Percentiles rank a stretch among this genome's conserved stretches.
Conservation (phyloP, 37 sponge, comb jelly and placozoan genomes). For the Bolinopsis microptera region DNA sequence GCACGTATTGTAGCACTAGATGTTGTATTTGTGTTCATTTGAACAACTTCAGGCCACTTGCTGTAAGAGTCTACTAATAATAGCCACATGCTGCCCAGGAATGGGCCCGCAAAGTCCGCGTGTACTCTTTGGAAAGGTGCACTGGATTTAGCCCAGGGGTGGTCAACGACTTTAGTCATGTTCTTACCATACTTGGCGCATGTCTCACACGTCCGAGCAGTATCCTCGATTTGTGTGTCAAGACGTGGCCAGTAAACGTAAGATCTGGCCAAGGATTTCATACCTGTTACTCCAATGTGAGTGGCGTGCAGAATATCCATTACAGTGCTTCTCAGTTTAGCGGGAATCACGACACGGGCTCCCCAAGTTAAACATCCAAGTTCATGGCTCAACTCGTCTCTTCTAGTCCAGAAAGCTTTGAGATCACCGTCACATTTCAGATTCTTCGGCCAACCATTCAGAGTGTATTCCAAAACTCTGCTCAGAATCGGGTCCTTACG, state of each 20-base stretch:
- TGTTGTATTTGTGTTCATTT: not conserved
- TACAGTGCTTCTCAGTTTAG: not conserved
- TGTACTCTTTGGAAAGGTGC: constrained; percentile 25
- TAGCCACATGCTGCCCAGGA: not conserved
- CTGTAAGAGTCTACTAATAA: not conserved
- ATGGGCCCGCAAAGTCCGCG: not conserved
- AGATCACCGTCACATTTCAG: too few species aligned
- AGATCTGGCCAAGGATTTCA: not conserved
- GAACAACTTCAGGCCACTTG: constrained; percentile 27
- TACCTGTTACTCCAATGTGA: constrained; percentile 26
- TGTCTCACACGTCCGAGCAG: not conserved
- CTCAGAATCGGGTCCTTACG: not conserved
- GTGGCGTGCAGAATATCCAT: constrained; percentile 1
- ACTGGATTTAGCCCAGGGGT: not conserved
- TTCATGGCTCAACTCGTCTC: constrained; percentile 55
- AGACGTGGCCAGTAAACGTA: constrained; percentile 27
- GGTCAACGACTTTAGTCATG: too few species aligned
- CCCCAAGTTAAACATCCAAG: constrained; percentile 73
- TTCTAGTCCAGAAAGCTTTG: not conserved
- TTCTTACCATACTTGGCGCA: too few species aligned
- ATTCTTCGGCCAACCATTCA: too few species aligned
- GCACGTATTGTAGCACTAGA: not conserved
- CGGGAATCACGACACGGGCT: constrained; percentile 66
- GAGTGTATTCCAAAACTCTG: not conserved
- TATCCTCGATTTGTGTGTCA: not conserved